A percentile compares a stretch with the other conserved stretches of the same genome.
phyloP scores from a whole-genome alignment of 2,888 invertebrate species.

The Chymomyza caudatula region DNA sequence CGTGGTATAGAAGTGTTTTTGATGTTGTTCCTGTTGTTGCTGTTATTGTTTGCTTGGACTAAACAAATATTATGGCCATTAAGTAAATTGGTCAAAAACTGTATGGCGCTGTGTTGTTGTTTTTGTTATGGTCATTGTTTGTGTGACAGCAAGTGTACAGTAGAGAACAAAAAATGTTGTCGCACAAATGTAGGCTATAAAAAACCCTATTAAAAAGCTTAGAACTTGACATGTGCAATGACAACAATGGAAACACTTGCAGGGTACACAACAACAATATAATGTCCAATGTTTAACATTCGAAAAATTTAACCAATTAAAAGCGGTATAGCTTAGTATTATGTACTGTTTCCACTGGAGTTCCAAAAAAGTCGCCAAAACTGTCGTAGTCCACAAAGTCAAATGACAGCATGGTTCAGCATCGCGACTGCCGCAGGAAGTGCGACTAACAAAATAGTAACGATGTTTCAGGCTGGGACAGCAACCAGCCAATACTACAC shows the following conservation, averaged over 20 bases:
- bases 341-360: too few species aligned
- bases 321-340: neutral
- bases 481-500: too few species aligned
- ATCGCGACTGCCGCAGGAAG: too few species aligned
- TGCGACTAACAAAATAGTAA: too few species aligned
- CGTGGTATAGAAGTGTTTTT: too few species aligned
- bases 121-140: neutral
- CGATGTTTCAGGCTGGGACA: too few species aligned
- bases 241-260: neutral
- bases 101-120: constrained; percentile 6
- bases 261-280: neutral
- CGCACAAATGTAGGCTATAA: neutral
- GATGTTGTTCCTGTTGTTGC: constrained; percentile 34
- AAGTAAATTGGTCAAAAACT: constrained; percentile 63
- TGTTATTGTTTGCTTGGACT: constrained; percentile 57
- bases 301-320: too few species aligned
- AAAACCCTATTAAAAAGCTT: neutral
- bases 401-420: too few species aligned
- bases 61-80: constrained; percentile 71
- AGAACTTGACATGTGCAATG: neutral
- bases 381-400: too few species aligned
- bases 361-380: too few species aligned
- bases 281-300: too few species aligned
- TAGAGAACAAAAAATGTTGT: neutral
- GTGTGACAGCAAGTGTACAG: neutral